Evolutionary conservation across 2,888 invertebrate species (phyloP), one percentile per base, ranked within the genome.

Genomic region (Rhamphomyia laevipes): DNA sequence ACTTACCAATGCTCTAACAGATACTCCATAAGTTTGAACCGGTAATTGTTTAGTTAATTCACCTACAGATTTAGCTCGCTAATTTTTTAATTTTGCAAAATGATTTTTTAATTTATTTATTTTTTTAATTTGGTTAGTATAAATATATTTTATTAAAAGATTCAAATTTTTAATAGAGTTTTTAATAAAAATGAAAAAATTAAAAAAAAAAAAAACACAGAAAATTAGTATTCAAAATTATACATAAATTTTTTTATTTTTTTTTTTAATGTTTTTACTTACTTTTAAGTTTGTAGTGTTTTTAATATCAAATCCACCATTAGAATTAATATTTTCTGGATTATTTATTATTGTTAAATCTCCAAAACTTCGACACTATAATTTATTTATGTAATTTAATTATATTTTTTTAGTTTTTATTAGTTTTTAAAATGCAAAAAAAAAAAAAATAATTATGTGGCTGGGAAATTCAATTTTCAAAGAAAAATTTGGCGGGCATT

Each of bases 1-100:
- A 57, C 78, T 78, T 77, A 80, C 79, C 74, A 80, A 73, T 59
- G 74, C 72, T 68, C 73, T 74, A 58, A 80, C 80, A 61, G 77
- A 78, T 51, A 80, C 78, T 60, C 77, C 76, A 57, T 46, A 51
- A 17, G 71, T 70, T 67, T 53, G 52, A 51, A 58, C 48, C 9
- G 51, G 49, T 27, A 35, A 35, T n/a, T 35, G 35, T n/a, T 35
- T 35, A n/a, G 35, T 35, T n/a, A 35, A 13, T 35, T 35, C 59
- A 49, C 56, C 55, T 17, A 58, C 54, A 10, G 59, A 59, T 50
- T 59, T 59, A 49, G 58, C 53, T 48, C 58, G 57, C 58, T 57
- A 49, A 10, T 40, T 47, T n/a, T n/a, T n/a, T n/a, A n/a, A n/a
- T n/a, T n/a, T n/a, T n/a, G n/a, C n/a, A 40, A 45, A 47, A 40